Conservation (phyloP, 2,888 invertebrate genomes). For the Cephus pygmeus region DNA sequence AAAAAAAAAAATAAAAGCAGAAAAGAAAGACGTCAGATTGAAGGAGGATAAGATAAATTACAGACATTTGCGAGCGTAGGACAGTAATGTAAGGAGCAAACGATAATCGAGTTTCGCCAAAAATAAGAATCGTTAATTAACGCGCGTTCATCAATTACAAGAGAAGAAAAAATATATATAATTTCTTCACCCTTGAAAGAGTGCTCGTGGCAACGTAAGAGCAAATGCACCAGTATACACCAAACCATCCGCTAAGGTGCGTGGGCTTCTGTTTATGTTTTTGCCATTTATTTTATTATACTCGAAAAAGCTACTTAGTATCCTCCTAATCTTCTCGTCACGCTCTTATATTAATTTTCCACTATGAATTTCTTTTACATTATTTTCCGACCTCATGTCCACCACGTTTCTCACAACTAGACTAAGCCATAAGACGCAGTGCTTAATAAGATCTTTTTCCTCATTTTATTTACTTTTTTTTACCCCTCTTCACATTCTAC, state of each 20-base stretch:
- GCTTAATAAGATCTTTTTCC: neutral
- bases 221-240: neutral
- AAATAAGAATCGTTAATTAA: neutral
- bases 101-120: neutral
- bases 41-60: no score
- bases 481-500: constrained; percentile 20
- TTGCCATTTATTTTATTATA: neutral
- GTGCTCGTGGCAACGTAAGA: neutral
- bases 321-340: neutral
- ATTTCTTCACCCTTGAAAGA: neutral
- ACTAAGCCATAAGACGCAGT: no score
- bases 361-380: neutral
- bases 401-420: neutral
- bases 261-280: neutral
- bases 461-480: constrained; percentile 19
- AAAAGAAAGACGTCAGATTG: no score
- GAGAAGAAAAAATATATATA: neutral
- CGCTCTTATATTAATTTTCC: neutral
- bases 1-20: no score
- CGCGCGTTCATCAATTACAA: neutral
- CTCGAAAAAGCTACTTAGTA: neutral
- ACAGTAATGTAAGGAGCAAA: neutral
- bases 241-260: neutral
- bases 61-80: neutral
- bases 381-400: neutral